Conservation (phyloP, 2,888 invertebrate genomes). For the Apamea sordens region DNA sequence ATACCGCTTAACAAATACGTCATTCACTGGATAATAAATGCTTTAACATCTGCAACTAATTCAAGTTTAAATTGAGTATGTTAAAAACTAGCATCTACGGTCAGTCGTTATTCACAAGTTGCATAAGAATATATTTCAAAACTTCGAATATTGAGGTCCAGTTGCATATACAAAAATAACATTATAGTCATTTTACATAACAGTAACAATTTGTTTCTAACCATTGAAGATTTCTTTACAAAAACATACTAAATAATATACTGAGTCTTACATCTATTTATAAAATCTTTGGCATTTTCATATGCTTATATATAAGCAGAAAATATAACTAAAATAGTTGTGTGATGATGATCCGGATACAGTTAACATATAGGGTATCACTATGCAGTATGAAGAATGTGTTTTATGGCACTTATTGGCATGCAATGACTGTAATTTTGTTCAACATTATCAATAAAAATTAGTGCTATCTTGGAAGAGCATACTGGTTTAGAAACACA, state of each 20-base stretch:
- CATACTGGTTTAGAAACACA: slow-evolving; percentile 86
- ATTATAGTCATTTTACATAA: slow-evolving; percentile 78
- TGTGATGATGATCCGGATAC: slow-evolving; percentile 82
- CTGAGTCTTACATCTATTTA: slow-evolving; percentile 85
- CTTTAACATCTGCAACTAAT: slow-evolving; percentile 76
- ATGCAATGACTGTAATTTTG: slow-evolving; percentile 62
- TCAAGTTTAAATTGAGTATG: slow-evolving; percentile 72
- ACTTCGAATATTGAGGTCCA: slow-evolving; percentile 83
- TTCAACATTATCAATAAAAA: slow-evolving; percentile 48
- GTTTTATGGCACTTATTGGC: slow-evolving; percentile 67
- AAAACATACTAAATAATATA: slow-evolving; percentile 77
- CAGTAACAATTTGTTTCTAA: slow-evolving; percentile 90
- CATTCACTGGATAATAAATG: slow-evolving; percentile 74
- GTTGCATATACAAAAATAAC: slow-evolving; percentile 87
- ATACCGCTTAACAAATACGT: slow-evolving; percentile 64
- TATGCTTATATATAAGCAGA: slow-evolving; percentile 79
- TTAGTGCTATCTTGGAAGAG: slow-evolving; percentile 59
- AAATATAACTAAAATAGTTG: slow-evolving; percentile 77
- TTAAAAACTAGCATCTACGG: slow-evolving; percentile 81
- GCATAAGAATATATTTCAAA: slow-evolving; percentile 83
- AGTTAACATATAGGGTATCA: slow-evolving; percentile 49
- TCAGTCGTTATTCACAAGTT: slow-evolving; percentile 87
- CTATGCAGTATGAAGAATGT: slow-evolving; percentile 64
- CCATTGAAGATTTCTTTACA: slow-evolving; percentile 75
- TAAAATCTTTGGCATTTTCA: slow-evolving; percentile 88